These are phyloP conservation scores for Perca flavescens DNA, from an alignment of 2,113 vertebrate species.

Conservation along the genomic window DNA sequence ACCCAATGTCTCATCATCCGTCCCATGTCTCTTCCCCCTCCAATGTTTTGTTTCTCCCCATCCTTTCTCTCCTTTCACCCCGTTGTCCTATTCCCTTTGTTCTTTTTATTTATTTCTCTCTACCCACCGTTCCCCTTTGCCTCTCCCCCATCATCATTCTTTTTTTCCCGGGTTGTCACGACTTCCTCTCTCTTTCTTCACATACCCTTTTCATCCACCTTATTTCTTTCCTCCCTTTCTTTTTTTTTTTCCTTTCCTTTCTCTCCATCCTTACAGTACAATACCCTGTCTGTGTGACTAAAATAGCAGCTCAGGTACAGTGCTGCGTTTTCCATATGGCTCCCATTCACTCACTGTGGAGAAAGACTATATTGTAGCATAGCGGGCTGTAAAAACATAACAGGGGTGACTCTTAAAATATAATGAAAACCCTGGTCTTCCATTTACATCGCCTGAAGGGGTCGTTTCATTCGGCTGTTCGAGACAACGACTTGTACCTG, in stretches of 20 bases:
- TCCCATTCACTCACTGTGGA: conserved; percentile 68
- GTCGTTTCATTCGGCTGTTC: conserved; percentile 32
- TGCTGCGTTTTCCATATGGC: conserved; percentile 76
- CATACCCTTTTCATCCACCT: neutral
- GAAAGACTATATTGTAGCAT: conserved; percentile 75
- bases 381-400: conserved; percentile 70
- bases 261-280: conserved; percentile 51
- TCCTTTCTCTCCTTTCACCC: no score
- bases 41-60: neutral
- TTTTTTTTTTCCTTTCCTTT: neutral
- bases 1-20: no score
- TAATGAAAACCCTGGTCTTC: conserved; percentile 62
- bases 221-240: neutral
- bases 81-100: neutral
- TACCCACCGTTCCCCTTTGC: no score
- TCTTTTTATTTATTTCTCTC: neutral
- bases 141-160: neutral
- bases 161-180: conserved; percentile 15
- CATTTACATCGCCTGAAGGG: conserved; percentile 48
- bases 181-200: neutral
- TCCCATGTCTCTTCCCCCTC: no score
- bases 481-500: neutral
- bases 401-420: conserved; percentile 62
- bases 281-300: conserved; percentile 66
- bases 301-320: conserved; percentile 66